A percentile compares a stretch with the other conserved stretches of the same genome.
Evolutionary conservation across 2,888 invertebrate genomes (phyloP).

Genomic region (Acrocyrtus sp.): DNA sequence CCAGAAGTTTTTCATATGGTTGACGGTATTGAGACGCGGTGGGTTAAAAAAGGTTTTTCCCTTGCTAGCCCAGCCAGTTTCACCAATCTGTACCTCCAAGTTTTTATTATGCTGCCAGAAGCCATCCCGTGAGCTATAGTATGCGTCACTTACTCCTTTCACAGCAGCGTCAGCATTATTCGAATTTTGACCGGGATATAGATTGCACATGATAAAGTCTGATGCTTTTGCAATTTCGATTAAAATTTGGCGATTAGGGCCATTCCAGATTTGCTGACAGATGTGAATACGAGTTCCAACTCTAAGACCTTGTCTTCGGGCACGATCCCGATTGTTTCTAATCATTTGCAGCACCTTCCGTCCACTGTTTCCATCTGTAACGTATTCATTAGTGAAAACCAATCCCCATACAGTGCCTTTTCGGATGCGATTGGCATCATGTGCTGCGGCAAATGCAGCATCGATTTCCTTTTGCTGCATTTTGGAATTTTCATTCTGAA

Average conservation of each 20-base stretch:
- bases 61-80: conserved; percentile 62
- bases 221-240: conserved; percentile 55
- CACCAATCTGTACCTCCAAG: conserved; percentile 61
- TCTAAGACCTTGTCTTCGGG: conserved; percentile 38
- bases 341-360: conserved; percentile 58
- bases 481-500: conserved; percentile 42
- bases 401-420: conserved; percentile 60
- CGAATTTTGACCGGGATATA: conserved; percentile 55
- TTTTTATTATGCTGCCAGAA: conserved; percentile 55
- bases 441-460: conserved; percentile 59
- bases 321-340: conserved; percentile 49
- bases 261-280: conserved; percentile 58
- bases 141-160: conserved; percentile 54
- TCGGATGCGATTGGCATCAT: conserved; percentile 56
- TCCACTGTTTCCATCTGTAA: conserved; percentile 29
- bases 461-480: conserved; percentile 56
- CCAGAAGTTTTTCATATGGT: conserved; percentile 57
- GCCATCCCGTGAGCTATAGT: conserved; percentile 51
- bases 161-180: conserved; percentile 54
- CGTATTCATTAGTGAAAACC: conserved; percentile 60
- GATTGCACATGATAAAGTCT: conserved; percentile 62
- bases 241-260: conserved; percentile 48
- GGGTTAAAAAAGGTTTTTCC: conserved; percentile 57
- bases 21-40: conserved; percentile 47
- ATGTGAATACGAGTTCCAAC: conserved; percentile 60